Conservation (phyloP, 2,888 invertebrate genomes). For the Tetrapedia diversipes region DNA sequence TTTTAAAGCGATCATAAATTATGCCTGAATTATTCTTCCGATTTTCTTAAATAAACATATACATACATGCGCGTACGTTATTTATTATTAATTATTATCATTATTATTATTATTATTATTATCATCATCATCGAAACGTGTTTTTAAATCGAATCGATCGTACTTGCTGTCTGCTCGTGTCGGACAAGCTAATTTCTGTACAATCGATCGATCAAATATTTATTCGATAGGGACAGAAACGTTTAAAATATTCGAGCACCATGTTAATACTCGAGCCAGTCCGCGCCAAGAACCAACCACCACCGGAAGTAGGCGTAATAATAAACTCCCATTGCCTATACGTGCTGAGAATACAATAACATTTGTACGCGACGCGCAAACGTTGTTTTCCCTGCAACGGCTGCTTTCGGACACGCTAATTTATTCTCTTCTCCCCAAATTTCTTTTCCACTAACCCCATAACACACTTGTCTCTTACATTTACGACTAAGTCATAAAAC, state of each 20-base stretch:
- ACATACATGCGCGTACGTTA: too few relatives aligned
- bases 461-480: too few relatives aligned
- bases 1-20: neutral
- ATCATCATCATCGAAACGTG: too few relatives aligned
- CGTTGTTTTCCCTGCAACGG: conserved; percentile 37
- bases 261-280: conserved; percentile 48
- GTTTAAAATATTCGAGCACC: conserved; percentile 34
- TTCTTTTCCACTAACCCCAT: too few relatives aligned
- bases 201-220: neutral
- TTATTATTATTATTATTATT: too few relatives aligned
- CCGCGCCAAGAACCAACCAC: conserved; percentile 55
- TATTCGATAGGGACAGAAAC: neutral
- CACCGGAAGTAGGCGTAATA: conserved; percentile 78
- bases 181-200: neutral
- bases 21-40: too few relatives aligned
- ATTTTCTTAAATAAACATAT: too few relatives aligned
- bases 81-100: too few relatives aligned
- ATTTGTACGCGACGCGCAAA: conserved; percentile 57
- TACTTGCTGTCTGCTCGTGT: neutral
- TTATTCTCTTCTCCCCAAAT: conserved; percentile 42
- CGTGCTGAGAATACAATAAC: conserved; percentile 70
- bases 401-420: conserved; percentile 47
- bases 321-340: conserved; percentile 72
- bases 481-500: too few relatives aligned
- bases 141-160: neutral